Evolutionary conservation across 2,113 vertebrate genomes (phyloP), one percentile per base, ranked within the genome.

Genomic region (Bettongia penicillata): DNA sequence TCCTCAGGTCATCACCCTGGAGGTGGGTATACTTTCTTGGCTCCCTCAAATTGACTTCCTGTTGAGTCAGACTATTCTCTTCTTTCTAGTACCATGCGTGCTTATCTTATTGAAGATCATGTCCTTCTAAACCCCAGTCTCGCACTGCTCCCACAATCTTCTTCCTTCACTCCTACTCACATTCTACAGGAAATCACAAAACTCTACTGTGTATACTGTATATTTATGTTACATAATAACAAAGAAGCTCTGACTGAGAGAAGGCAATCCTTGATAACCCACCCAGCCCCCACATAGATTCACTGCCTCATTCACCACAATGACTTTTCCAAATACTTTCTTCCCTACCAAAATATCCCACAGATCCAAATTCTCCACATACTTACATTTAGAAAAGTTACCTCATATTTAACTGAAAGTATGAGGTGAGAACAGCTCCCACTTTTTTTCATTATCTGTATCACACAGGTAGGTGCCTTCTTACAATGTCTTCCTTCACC

Each of bases 261-360:
- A 68, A n/a, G 11, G 61, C 11, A 37, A 68, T 68, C 12, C 14
- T 37, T 68, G 12, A 0, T n/a, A 16, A 6, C 3, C 14, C 61
- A 61, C 2, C 10, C 2, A 0, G 1, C 4, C 1, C 31, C 28
- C 53, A 8, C 26, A 28, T 1, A 19, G 37, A 37, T 26, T 37
- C 1, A 68, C 37, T 16, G 16, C 12, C 4, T 12, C 31, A 31
- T 68, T 37, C 31, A n/a, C 31, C 61, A 68, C 3, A 68, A n/a
- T 68, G 11, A 16, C 31, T 61, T 68, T 68, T 68, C 0, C 31
- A 19, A 68, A n/a, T 16, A 2, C 19, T 68, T 68, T n/a, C 61
- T n/a, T 68, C 12, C 0, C 12, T 68, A 12, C 12, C n/a, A 68
- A n/a, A 68, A n/a, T 4, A 4, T 37, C 12, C 12, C 37, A 68